phyloP scores from a whole-genome alignment of 1,140 invertebrate genomes.

The Neuroterus valhalla region DNA sequence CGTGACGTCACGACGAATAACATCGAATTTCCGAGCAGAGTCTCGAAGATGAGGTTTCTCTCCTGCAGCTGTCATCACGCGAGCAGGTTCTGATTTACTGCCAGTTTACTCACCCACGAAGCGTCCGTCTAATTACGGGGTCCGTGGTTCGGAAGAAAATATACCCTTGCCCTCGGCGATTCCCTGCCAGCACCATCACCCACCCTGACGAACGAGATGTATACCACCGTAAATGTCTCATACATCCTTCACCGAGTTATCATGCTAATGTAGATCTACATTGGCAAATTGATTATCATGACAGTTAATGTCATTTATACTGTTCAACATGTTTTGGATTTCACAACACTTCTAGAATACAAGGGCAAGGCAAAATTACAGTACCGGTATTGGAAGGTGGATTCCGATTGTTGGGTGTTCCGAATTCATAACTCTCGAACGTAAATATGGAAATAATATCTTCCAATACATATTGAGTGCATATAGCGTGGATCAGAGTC shows the following conservation, averaged over 20 bases:
- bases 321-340: too few relatives aligned
- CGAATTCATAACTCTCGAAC: too few relatives aligned
- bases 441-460: too few relatives aligned
- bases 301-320: too few relatives aligned
- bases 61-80: slow-evolving; percentile 60
- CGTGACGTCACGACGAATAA: not conserved
- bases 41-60: slow-evolving; percentile 35
- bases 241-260: slow-evolving; percentile 24
- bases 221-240: slow-evolving; percentile 40
- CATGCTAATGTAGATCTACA: not conserved
- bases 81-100: slow-evolving; percentile 65
- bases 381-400: too few relatives aligned
- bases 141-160: slow-evolving; percentile 59
- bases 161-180: slow-evolving; percentile 51
- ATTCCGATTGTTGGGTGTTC: too few relatives aligned
- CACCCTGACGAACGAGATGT: slow-evolving; percentile 40
- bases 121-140: slow-evolving; percentile 69
- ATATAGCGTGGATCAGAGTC: too few relatives aligned
- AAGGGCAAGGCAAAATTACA: too few relatives aligned
- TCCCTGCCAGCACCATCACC: slow-evolving; percentile 48
- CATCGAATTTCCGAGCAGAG: not conserved
- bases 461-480: too few relatives aligned
- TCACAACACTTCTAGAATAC: too few relatives aligned
- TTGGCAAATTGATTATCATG: not conserved
- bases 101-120: slow-evolving; percentile 68